These are phyloP conservation scores for Heliothis virescens DNA, from an alignment of 1,140 invertebrate genomes.

Conservation along the genomic window DNA sequence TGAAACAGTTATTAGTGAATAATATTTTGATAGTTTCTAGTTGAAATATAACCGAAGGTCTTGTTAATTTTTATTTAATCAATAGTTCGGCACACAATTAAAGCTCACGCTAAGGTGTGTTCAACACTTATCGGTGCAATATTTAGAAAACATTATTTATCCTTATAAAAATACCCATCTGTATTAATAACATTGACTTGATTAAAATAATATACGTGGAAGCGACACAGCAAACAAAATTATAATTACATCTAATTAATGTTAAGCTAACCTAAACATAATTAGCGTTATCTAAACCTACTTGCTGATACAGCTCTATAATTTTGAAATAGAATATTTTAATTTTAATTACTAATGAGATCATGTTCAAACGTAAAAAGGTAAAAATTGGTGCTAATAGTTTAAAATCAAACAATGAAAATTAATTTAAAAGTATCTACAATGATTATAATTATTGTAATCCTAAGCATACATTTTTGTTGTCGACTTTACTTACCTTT, in stretches of 20 bases:
- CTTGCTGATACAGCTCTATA: background rate
- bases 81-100: too few species aligned
- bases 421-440: background rate
- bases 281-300: background rate
- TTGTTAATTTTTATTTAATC: too few species aligned
- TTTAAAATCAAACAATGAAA: background rate
- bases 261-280: slow-evolving; percentile 10
- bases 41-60: background rate
- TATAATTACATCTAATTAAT: background rate
- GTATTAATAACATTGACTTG: background rate
- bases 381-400: background rate
- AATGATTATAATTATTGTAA: too few species aligned
- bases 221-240: background rate
- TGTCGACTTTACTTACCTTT: background rate
- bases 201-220: background rate
- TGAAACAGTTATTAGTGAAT: background rate
- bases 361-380: too few species aligned
- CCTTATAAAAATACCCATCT: too few species aligned
- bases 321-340: too few species aligned
- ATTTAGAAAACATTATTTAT: too few species aligned
- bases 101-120: too few species aligned
- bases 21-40: background rate
- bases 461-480: background rate
- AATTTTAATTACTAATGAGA: too few species aligned
- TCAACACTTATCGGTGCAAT: too few species aligned